These are phyloP conservation scores for Dicranocentrus wangi DNA, from an alignment of 2,888 invertebrate species.

Conservation along the genomic window DNA sequence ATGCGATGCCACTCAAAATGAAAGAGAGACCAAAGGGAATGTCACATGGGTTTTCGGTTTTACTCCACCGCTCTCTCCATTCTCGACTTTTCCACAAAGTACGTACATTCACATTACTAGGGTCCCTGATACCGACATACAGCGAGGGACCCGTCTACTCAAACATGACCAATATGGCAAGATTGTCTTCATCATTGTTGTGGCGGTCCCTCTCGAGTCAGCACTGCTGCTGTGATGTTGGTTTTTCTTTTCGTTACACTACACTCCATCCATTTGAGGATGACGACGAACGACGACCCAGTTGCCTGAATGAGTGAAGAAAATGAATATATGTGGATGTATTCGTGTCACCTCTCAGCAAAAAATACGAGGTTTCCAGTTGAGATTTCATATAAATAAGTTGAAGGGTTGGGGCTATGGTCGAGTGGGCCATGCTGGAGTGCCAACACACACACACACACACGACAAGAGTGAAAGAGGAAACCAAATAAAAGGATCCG, in stretches of 20 bases:
- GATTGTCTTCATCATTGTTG: constrained; percentile 22
- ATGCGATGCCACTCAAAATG: constrained; percentile 33
- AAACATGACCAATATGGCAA: too few relatives aligned
- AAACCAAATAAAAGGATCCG: constrained; percentile 60
- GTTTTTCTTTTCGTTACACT: constrained; percentile 26
- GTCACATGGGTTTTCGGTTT: constrained; percentile 24
- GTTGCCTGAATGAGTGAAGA: constrained; percentile 44
- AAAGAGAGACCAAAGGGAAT: constrained; percentile 28
- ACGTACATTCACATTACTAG: too few relatives aligned
- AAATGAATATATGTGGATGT: neutral
- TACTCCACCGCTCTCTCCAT: neutral
- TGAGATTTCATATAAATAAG: too few relatives aligned
- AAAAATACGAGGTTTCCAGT: neutral
- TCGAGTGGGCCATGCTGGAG: constrained; percentile 23
- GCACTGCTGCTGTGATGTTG: constrained; percentile 24
- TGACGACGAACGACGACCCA: constrained; percentile 35
- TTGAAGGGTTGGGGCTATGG: too few relatives aligned
- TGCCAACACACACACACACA: constrained; percentile 12
- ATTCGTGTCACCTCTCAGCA: neutral
- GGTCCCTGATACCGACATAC: too few relatives aligned
- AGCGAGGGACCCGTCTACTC: too few relatives aligned
- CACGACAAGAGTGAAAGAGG: constrained; percentile 46
- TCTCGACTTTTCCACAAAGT: too few relatives aligned
- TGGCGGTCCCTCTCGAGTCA: constrained; percentile 5
- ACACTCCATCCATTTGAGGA: neutral